Evolutionary conservation across 2,888 invertebrate genomes (phyloP).

Genomic region (Agrochola lychnidis): DNA sequence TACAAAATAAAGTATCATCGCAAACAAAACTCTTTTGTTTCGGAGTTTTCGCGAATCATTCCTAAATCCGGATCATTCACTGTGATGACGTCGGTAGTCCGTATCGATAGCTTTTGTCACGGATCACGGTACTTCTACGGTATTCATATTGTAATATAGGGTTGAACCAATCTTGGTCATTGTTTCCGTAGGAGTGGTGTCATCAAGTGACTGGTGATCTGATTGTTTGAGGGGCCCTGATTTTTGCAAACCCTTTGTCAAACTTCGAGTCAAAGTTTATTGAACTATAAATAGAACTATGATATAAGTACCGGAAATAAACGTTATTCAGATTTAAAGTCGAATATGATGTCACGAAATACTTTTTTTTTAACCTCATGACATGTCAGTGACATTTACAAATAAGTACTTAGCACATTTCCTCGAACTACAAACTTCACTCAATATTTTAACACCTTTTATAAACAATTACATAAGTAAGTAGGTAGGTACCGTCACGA

Average conservation of each 20-base stretch:
- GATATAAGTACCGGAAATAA: neutral
- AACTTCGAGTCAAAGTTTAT: neutral
- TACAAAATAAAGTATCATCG: slow-evolving; percentile 41
- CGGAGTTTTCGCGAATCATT: slow-evolving; percentile 37
- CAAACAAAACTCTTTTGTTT: slow-evolving; percentile 47
- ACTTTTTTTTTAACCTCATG: neutral
- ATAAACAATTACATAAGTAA: neutral
- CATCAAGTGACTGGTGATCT: slow-evolving; percentile 35
- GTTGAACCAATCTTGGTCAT: slow-evolving; percentile 55
- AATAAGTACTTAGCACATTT: slow-evolving; percentile 2
- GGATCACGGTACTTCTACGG: slow-evolving; percentile 36
- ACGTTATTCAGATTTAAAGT: neutral
- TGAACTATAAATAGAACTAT: neutral
- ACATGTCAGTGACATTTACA: slow-evolving; percentile 3
- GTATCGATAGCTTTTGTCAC: slow-evolving; percentile 48
- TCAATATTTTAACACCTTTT: neutral
- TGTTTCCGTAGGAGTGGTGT: slow-evolving; percentile 52
- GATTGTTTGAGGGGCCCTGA: slow-evolving; percentile 37
- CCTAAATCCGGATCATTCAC: slow-evolving; percentile 22
- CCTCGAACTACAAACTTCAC: neutral
- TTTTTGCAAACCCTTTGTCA: neutral
- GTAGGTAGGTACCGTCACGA: neutral
- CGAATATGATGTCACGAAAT: neutral
- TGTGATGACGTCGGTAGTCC: slow-evolving; percentile 21
- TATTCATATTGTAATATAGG: slow-evolving; percentile 14